phyloP scores from a whole-genome alignment of 2,888 invertebrate species.

The Argynnis bischoffii region DNA sequence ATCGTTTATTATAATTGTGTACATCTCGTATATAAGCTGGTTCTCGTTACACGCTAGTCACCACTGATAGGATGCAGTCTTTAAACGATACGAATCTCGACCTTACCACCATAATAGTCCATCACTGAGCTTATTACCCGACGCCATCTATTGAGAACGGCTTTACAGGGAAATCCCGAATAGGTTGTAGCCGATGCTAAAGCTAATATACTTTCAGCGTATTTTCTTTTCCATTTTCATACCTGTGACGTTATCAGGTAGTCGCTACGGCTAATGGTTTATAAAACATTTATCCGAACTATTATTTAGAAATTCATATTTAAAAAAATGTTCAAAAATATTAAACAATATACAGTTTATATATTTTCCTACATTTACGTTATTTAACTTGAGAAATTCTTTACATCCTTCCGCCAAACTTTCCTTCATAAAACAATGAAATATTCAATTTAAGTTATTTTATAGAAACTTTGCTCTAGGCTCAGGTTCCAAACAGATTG shows the following conservation, averaged over 20 bases:
- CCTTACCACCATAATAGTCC: slow-evolving; percentile 73
- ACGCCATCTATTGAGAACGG: slow-evolving; percentile 80
- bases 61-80: slow-evolving; percentile 60
- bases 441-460: slow-evolving; percentile 44
- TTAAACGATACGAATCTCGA: slow-evolving; percentile 71
- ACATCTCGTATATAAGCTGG: slow-evolving; percentile 55
- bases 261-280: slow-evolving; percentile 39
- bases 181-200: slow-evolving; percentile 71
- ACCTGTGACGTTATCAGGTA: slow-evolving; percentile 50
- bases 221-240: slow-evolving; percentile 58
- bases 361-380: background rate
- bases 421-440: slow-evolving; percentile 45
- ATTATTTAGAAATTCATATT: slow-evolving; percentile 7
- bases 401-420: slow-evolving; percentile 48
- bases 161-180: slow-evolving; percentile 78
- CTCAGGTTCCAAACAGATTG: slow-evolving; percentile 46
- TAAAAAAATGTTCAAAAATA: slow-evolving; percentile 15
- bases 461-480: slow-evolving; percentile 37
- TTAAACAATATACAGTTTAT: background rate
- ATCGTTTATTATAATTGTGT: slow-evolving; percentile 62
- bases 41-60: slow-evolving; percentile 64
- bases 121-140: slow-evolving; percentile 78
- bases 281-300: slow-evolving; percentile 32
- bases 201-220: slow-evolving; percentile 65
- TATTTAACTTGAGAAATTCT: slow-evolving; percentile 41